phyloP scores from a whole-genome alignment of 2,113 vertebrate species.

The Columbina picui region DNA sequence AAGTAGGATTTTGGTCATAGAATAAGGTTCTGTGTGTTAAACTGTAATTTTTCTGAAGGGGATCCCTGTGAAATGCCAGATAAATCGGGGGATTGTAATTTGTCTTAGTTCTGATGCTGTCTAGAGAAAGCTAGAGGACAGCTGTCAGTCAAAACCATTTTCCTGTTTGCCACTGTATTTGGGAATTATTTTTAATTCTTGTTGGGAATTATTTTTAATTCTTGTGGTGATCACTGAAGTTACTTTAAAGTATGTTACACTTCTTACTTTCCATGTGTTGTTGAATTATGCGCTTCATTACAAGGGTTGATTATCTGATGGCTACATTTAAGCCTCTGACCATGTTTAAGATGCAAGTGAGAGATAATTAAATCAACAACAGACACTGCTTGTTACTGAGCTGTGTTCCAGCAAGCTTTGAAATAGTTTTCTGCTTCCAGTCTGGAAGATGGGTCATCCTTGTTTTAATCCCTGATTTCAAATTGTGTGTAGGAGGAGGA shows the following conservation, averaged over 20 bases:
- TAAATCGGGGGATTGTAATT: not conserved
- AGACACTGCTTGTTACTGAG: not conserved
- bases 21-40: not conserved
- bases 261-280: not conserved
- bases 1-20: not conserved
- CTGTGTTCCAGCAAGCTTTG: not conserved
- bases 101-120: not conserved
- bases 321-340: not conserved
- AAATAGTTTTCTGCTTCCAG: not conserved
- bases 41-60: not conserved
- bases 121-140: not conserved
- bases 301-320: not conserved
- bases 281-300: not conserved
- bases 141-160: not conserved
- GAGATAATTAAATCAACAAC: not conserved
- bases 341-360: not conserved
- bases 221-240: not conserved
- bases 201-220: not conserved
- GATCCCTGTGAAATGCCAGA: not conserved
- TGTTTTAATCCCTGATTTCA: constrained; percentile 64
- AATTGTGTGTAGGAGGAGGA: constrained; percentile 54
- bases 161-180: not conserved
- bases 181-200: not conserved
- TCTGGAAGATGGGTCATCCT: constrained; percentile 37
- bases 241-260: not conserved